Evolutionary conservation across 2,888 invertebrate genomes (phyloP).

Genomic region (Epinotia demarniana): DNA sequence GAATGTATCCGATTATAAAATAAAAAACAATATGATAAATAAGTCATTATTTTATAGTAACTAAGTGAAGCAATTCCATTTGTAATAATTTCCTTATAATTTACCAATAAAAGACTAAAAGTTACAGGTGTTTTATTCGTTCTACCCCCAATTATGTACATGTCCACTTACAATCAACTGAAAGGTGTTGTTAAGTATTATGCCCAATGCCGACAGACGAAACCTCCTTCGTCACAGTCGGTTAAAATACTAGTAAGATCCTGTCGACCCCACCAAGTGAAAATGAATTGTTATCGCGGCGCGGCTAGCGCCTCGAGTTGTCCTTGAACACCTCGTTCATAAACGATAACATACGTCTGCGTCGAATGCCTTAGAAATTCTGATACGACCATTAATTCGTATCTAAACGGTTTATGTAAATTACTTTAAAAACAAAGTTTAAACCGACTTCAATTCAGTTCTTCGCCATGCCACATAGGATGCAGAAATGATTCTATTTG

Average conservation of each 20-base stretch:
- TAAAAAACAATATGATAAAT: slow-evolving; percentile 35
- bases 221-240: too few species aligned
- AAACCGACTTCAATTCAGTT: too few species aligned
- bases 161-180: too few species aligned
- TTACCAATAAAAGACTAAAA: slow-evolving; percentile 47
- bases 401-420: too few species aligned
- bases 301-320: slow-evolving; percentile 7
- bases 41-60: slow-evolving; percentile 51
- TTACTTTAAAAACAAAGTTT: too few species aligned
- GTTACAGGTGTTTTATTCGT: not conserved
- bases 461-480: too few species aligned
- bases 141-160: too few species aligned
- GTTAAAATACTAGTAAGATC: not conserved
- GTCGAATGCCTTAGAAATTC: not conserved
- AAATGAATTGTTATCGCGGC: slow-evolving; percentile 21
- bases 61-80: slow-evolving; percentile 49
- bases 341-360: slow-evolving; percentile 19
- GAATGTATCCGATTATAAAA: slow-evolving; percentile 32
- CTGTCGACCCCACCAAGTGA: not conserved
- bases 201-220: too few species aligned
- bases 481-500: too few species aligned
- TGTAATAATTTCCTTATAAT: slow-evolving; percentile 49
- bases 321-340: slow-evolving; percentile 9
- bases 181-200: too few species aligned
- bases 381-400: not conserved